Evolutionary conservation across 1,140 invertebrate species (phyloP), one percentile per base, ranked within the genome.

Genomic region (Idris sp.): DNA sequence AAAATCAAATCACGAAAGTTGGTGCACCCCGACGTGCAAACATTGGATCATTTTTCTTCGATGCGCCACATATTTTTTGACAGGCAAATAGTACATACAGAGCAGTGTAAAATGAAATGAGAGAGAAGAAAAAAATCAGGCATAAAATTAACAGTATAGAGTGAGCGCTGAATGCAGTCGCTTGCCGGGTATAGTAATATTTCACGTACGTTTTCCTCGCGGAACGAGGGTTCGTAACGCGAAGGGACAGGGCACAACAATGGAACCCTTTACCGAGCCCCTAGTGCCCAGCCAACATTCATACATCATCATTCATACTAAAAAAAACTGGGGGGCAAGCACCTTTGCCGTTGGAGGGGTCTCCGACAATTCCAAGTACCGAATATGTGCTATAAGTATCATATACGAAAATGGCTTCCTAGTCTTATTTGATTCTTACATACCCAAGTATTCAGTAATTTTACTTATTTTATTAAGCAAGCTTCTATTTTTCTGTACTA

Each of bases 281-380:
- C 83, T 81, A 83, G 80, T 78, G 76, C 80, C 83, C 82, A 82
- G 79, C 83, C 84, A 86, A 84, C 84, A 86, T 84, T 84, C 83
- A 86, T 85, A 85, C 84, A 86, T 86, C 84, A 86, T 86, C 84
- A 85, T 85, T 85, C 85, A 83, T 86, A 83, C 36, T 71, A 76
- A 68, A 79, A 81, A 82, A 83, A 83, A 79, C 65, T 69, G n/a
- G 62, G 51, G 65, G 67, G 46, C 40, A 61, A 64, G 68, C 62
- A 77, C 74, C 74, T 73, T 77, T 68, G 36, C 64, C 67, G 62
- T 54, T 36, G 9, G 56, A 68, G 43, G 74, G 74, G 58, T 64
- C 58, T 61, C 36, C 62, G 38, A 69, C 67, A 36, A 65, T 51
- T 25, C 61, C 14, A 46, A 72, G 61, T 71, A 54, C 54, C 30